phyloP scores from a whole-genome alignment of 2,797 vertebrate species.

The Neolamprologus multifasciatus region DNA sequence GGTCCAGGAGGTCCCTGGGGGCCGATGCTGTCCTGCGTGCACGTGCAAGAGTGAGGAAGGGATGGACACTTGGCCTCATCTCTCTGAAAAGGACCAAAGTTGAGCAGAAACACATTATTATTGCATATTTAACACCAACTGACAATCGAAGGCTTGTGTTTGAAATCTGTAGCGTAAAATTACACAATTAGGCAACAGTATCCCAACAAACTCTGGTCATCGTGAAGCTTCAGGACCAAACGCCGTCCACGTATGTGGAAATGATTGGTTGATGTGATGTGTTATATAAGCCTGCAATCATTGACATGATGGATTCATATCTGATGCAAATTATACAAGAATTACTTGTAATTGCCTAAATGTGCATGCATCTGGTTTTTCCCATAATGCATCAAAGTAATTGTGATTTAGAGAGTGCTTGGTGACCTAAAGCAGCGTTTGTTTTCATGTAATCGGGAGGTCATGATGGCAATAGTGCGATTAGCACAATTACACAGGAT shows the following conservation, averaged over 20 bases:
- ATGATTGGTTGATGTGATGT: neutral
- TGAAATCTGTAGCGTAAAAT: neutral
- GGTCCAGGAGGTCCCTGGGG: slow-evolving; percentile 93
- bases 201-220: neutral
- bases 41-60: slow-evolving; percentile 96
- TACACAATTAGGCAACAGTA: neutral
- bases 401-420: slow-evolving; percentile 10
- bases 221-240: neutral
- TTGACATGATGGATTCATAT: slow-evolving; percentile 40
- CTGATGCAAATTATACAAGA: slow-evolving; percentile 41
- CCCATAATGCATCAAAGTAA: slow-evolving; percentile 9
- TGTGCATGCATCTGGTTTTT: slow-evolving; percentile 24
- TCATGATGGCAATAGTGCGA: slow-evolving; percentile 10
- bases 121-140: neutral
- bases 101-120: neutral
- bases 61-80: slow-evolving; percentile 96
- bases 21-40: slow-evolving; percentile 93
- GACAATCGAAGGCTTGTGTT: neutral
- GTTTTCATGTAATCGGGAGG: slow-evolving; percentile 25
- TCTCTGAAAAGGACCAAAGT: slow-evolving; percentile 77
- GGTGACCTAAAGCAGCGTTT: slow-evolving; percentile 14
- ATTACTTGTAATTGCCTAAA: slow-evolving; percentile 42
- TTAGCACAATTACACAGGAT: slow-evolving; percentile 34
- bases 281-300: slow-evolving; percentile 19
- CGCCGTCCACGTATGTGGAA: neutral